Conservation (phyloP, 2,888 invertebrate genomes). For the Agrochola litura region DNA sequence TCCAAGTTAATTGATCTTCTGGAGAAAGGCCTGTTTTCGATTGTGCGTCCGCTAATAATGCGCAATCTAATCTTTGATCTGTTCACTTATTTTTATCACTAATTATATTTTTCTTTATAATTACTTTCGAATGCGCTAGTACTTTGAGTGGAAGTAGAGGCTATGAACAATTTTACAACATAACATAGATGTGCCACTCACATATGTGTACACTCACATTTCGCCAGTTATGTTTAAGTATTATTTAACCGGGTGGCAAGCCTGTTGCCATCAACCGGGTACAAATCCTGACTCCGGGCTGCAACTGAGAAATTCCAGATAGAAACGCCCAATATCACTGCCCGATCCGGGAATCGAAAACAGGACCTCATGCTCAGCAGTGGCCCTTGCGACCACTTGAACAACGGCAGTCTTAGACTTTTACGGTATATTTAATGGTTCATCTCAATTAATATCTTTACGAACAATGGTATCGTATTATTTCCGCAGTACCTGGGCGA, state of each 20-base stretch:
- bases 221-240: neutral
- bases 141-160: neutral
- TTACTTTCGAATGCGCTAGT: slow-evolving; percentile 27
- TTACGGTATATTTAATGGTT: neutral
- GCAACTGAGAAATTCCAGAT: neutral
- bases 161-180: too few species aligned
- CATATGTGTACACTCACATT: neutral
- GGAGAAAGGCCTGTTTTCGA: slow-evolving; percentile 58
- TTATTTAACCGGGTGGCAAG: neutral
- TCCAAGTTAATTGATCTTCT: slow-evolving; percentile 63
- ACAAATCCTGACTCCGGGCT: neutral
- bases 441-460: neutral
- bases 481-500: too few species aligned
- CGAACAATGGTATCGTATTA: neutral
- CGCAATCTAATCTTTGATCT: slow-evolving; percentile 46
- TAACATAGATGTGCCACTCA: neutral
- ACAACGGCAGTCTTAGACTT: neutral
- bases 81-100: slow-evolving; percentile 14
- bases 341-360: neutral
- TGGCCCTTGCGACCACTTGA: neutral
- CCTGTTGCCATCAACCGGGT: neutral
- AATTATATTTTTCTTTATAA: slow-evolving; percentile 20
- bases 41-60: slow-evolving; percentile 43
- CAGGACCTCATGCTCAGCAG: neutral
- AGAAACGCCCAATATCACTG: neutral